phyloP scores from a whole-genome alignment of 2,888 invertebrate species.

The Drosophila macrospina region DNA sequence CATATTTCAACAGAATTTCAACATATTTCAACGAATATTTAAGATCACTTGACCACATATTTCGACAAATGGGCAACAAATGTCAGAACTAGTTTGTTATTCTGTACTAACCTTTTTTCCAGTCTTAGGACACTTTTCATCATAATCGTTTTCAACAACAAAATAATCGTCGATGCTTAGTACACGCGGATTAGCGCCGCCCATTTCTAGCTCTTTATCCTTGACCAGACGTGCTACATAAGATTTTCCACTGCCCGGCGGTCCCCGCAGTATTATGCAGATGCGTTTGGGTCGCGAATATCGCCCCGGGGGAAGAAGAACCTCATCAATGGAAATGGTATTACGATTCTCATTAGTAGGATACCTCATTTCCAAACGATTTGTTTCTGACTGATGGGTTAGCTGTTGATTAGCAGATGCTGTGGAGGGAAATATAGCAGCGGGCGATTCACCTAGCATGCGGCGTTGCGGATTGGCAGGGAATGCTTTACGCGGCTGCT shows the following conservation, averaged over 20 bases:
- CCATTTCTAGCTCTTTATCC: constrained; percentile 92
- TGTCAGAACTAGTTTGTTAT: background rate
- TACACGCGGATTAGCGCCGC: constrained; percentile 95
- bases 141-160: constrained; percentile 93
- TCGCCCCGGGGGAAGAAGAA: constrained; percentile 92
- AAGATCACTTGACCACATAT: no score
- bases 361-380: constrained; percentile 68
- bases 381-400: constrained; percentile 39
- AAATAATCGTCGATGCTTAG: constrained; percentile 98
- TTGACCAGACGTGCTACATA: constrained; percentile 95
- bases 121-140: constrained; percentile 85
- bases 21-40: no score
- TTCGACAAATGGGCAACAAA: no score
- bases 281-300: constrained; percentile 91
- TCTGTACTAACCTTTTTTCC: constrained; percentile 79
- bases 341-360: constrained; percentile 84
- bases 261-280: constrained; percentile 95
- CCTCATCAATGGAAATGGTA: constrained; percentile 91
- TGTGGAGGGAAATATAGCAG: constrained; percentile 74
- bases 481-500: constrained; percentile 13
- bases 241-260: constrained; percentile 98
- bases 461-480: constrained; percentile 42
- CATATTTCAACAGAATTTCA: no score
- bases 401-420: constrained; percentile 73
- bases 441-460: constrained; percentile 27